Conservation (phyloP, 2,113 vertebrate genomes). For the Diphyllodes magnificus region DNA sequence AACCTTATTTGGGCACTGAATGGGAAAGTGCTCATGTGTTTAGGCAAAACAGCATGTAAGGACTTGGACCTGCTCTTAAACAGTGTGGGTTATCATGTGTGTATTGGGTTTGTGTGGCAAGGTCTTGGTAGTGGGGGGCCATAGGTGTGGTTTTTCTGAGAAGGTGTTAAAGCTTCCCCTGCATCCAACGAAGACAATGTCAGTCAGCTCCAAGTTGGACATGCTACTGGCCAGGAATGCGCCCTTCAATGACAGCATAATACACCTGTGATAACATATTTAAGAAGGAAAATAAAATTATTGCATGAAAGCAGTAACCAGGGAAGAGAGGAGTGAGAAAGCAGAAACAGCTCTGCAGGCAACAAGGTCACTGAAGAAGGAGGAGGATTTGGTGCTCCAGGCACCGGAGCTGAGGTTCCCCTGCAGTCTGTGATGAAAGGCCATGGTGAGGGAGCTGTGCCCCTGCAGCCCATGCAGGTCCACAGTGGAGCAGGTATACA, state of each 20-base stretch:
- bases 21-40: background rate
- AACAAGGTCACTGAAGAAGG: background rate
- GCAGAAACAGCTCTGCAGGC: background rate
- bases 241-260: background rate
- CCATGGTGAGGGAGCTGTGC: background rate
- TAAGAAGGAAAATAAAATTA: background rate
- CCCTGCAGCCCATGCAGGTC: background rate
- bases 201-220: background rate
- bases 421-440: background rate
- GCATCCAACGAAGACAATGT: background rate
- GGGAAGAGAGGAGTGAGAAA: background rate
- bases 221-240: background rate
- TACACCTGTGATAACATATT: too few species aligned
- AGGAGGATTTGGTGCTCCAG: background rate
- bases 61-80: background rate
- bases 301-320: background rate
- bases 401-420: background rate
- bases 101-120: background rate
- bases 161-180: background rate
- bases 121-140: background rate
- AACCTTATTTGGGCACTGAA: background rate
- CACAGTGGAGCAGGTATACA: background rate
- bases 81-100: background rate
- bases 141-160: background rate
- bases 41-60: background rate